phyloP scores from a whole-genome alignment of 2,113 vertebrate genomes.

The Aphelocoma coerulescens region DNA sequence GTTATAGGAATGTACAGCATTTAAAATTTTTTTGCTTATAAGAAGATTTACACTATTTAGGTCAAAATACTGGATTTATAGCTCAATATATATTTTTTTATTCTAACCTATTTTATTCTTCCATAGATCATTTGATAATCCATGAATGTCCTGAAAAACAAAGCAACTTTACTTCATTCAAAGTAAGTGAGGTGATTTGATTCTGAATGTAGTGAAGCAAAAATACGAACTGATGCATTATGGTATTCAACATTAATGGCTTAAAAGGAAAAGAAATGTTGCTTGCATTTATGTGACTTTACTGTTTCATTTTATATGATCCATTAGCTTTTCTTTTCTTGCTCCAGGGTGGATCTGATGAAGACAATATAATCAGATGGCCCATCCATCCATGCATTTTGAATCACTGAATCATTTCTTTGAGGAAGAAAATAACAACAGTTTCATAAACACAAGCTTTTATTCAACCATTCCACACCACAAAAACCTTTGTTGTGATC shows the following conservation, averaged over 20 bases:
- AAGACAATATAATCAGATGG: not conserved
- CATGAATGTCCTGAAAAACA: not conserved
- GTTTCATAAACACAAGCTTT: not conserved
- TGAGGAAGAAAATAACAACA: not conserved
- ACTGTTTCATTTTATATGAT: not conserved
- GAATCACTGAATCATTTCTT: not conserved
- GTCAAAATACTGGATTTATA: not conserved
- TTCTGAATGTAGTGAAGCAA: not conserved
- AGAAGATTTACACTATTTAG: not conserved
- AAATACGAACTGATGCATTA: not conserved
- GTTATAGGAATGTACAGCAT: not conserved
- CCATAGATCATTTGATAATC: not conserved
- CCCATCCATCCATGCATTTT: not conserved
- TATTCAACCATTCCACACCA: not conserved
- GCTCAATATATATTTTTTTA: not conserved
- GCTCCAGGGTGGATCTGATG: not conserved
- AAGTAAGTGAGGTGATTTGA: not conserved
- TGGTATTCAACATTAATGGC: not conserved
- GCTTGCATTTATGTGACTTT: not conserved
- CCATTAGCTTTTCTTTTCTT: not conserved
- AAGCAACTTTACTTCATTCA: not conserved
- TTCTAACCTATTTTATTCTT: not conserved
- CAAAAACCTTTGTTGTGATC: not conserved
- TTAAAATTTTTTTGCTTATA: not conserved
- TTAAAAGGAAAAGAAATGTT: conserved; percentile 4